Percentiles rank a stretch among this genome's conserved stretches.
Evolutionary conservation across 92 coral and sea anemone genomes (phyloP).

Genomic region (Actinostola sp.): DNA sequence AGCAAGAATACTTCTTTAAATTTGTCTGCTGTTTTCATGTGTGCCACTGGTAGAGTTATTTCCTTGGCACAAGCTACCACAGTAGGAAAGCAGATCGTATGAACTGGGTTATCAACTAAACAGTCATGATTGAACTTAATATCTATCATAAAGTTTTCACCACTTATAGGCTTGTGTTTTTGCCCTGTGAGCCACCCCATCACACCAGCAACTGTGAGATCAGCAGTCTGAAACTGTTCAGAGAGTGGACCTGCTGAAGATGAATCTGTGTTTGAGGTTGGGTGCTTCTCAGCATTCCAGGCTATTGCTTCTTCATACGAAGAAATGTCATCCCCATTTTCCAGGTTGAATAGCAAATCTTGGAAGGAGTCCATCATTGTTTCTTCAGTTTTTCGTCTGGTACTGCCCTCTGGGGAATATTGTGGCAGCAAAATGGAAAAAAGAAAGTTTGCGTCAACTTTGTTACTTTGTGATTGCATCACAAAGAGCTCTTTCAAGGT

Average conservation of each 20-base stretch:
- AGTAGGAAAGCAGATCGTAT: conserved; percentile 19
- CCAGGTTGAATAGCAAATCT: conserved; percentile 45
- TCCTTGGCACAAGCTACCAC: conserved; percentile 41
- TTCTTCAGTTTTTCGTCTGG: conserved; percentile 41
- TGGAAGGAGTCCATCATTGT: conserved; percentile 51
- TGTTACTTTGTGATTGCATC: background rate
- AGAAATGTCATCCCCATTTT: conserved; percentile 32
- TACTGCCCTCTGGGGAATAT: conserved; percentile 41
- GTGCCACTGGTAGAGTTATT: conserved; percentile 25
- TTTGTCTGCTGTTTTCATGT: conserved; percentile 12
- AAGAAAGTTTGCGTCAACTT: conserved; percentile 46
- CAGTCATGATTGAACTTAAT: conserved; percentile 19
- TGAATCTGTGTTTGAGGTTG: background rate
- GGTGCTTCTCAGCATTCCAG: conserved; percentile 19
- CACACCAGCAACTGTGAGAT: background rate
- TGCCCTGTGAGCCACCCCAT: conserved; percentile 58
- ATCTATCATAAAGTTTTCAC: conserved; percentile 21
- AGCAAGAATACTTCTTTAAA: conserved; percentile 23
- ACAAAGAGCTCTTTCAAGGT: conserved; percentile 15
- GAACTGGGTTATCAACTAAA: background rate
- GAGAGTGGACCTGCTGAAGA: background rate
- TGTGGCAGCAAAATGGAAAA: conserved; percentile 45
- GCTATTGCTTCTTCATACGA: conserved; percentile 52
- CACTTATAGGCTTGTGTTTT: conserved; percentile 33
- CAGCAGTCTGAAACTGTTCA: background rate